These are phyloP conservation scores for Paratilapia polleni DNA, from an alignment of 2,113 vertebrate species.

Conservation along the genomic window DNA sequence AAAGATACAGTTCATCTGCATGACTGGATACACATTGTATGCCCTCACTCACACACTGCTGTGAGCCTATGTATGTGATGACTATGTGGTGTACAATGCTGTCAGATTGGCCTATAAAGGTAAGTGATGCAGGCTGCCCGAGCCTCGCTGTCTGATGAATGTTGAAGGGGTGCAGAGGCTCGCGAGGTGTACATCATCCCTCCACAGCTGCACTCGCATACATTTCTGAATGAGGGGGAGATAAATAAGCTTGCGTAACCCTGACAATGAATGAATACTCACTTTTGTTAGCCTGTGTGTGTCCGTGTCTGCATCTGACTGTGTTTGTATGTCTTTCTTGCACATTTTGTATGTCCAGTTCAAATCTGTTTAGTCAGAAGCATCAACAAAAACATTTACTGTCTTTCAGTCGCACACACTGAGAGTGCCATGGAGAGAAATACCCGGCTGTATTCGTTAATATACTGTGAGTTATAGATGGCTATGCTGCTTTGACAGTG, in stretches of 20 bases:
- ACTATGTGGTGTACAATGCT: slow-evolving; percentile 45
- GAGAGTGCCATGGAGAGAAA: slow-evolving; percentile 26
- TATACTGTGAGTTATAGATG: slow-evolving; percentile 58
- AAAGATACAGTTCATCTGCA: slow-evolving; percentile 9
- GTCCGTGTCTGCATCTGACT: slow-evolving; percentile 9
- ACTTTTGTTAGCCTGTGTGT: slow-evolving; percentile 17
- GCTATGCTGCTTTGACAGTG: slow-evolving; percentile 40
- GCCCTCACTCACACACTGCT: background rate
- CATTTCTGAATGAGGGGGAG: slow-evolving; percentile 52
- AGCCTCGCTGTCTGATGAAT: slow-evolving; percentile 70
- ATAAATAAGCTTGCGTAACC: slow-evolving; percentile 46
- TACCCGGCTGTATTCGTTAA: slow-evolving; percentile 35
- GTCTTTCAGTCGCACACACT: background rate
- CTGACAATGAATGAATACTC: slow-evolving; percentile 42
- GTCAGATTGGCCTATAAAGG: slow-evolving; percentile 73
- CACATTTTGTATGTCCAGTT: background rate
- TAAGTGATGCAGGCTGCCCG: slow-evolving; percentile 69
- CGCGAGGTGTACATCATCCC: slow-evolving; percentile 67
- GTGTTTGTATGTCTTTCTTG: slow-evolving; percentile 11
- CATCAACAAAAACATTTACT: slow-evolving; percentile 8
- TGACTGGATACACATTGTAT: slow-evolving; percentile 31
- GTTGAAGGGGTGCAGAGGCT: slow-evolving; percentile 51
- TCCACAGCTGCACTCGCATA: slow-evolving; percentile 26
- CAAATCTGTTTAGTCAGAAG: slow-evolving; percentile 2
- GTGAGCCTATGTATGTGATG: slow-evolving; percentile 40